These are phyloP conservation scores for Zapus hudsonius DNA, from an alignment of 2,113 vertebrate species.

Conservation along the genomic window DNA sequence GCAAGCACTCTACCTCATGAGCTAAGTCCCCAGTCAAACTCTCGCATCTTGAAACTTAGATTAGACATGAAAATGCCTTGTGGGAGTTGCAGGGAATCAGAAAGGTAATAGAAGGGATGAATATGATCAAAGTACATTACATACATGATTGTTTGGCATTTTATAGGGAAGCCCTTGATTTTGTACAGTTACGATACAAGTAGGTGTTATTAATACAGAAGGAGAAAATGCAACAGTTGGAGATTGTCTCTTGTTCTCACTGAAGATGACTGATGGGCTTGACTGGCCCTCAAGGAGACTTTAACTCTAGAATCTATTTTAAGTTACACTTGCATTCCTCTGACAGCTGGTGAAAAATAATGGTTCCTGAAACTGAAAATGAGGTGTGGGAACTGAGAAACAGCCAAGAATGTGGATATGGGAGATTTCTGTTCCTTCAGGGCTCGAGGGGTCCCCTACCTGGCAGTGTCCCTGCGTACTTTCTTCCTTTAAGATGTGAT, in stretches of 20 bases:
- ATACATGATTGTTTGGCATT: neutral
- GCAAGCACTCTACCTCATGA: no score
- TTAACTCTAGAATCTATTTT: neutral
- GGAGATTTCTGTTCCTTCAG: neutral
- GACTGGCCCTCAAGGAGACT: neutral
- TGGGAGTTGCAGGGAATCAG: neutral
- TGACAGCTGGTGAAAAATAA: neutral
- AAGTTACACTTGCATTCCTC: neutral
- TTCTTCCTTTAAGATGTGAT: neutral
- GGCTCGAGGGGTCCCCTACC: neutral
- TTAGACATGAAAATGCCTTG: no score
- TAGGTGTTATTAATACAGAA: neutral
- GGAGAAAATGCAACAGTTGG: neutral
- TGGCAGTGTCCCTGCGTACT: neutral
- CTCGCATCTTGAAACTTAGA: neutral
- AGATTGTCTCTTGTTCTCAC: neutral
- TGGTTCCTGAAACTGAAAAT: neutral
- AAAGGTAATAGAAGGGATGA: no score
- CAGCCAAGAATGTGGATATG: fast-evolving
- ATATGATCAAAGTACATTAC: neutral
- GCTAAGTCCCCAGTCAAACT: no score
- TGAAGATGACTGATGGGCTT: neutral
- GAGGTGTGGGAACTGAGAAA: neutral
- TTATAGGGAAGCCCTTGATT: neutral
- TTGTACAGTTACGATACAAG: neutral